Conservation (phyloP, 2,888 invertebrate genomes). For the Pristionchus entomophagus region DNA sequence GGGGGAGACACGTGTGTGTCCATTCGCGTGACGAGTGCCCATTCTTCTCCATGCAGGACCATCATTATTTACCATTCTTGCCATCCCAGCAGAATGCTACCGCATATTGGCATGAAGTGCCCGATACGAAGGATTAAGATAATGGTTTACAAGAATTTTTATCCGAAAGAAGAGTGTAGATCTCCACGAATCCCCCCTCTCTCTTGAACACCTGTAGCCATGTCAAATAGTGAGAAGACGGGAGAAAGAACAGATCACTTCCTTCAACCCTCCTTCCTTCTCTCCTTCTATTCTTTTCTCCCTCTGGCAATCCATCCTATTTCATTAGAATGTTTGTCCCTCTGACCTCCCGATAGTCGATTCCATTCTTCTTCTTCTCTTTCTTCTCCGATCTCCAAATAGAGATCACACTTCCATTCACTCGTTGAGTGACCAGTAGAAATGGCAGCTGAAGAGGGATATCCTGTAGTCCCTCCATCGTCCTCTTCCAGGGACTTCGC, state of each 20-base stretch:
- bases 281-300: neutral
- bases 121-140: too few species aligned
- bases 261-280: neutral
- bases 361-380: constrained; percentile 9
- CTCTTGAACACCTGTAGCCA: neutral
- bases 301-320: neutral
- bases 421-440: constrained; percentile 6
- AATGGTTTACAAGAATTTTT: too few species aligned
- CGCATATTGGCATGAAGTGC: too few species aligned
- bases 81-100: too few species aligned
- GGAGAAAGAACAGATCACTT: neutral
- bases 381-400: constrained; percentile 18
- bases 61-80: too few species aligned
- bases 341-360: neutral
- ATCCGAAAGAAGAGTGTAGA: neutral
- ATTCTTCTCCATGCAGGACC: too few species aligned
- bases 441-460: neutral
- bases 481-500: neutral
- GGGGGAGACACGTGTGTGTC: neutral
- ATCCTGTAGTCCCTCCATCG: too few species aligned
- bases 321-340: neutral
- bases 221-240: neutral
- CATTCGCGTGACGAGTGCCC: neutral
- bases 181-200: neutral
- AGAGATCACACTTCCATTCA: neutral